phyloP scores from a whole-genome alignment of 2,888 invertebrate genomes.

The Brachyptera putata region DNA sequence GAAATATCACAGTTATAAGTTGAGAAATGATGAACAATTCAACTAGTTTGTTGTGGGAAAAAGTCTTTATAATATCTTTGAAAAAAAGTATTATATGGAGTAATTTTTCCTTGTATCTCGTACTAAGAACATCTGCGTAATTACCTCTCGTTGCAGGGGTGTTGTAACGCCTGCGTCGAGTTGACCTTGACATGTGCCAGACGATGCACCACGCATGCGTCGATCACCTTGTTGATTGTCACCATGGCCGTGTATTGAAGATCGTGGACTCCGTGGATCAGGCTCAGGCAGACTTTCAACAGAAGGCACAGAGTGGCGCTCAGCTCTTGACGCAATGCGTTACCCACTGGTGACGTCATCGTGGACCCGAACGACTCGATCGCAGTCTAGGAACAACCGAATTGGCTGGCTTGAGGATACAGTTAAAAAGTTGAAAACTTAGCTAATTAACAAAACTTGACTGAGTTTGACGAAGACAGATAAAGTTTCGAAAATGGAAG shows the following conservation, averaged over 20 bases:
- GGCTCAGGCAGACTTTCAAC: constrained; percentile 51
- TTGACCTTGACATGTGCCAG: constrained; percentile 40
- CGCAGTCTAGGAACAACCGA: constrained; percentile 41
- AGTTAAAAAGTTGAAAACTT: too few species aligned
- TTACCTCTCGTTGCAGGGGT: constrained; percentile 35
- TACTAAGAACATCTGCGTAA: too few species aligned
- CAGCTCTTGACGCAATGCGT: constrained; percentile 38
- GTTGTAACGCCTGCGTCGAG: constrained; percentile 37
- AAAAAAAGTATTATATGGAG: too few species aligned
- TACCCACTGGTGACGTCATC: constrained; percentile 13
- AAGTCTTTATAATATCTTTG: too few species aligned
- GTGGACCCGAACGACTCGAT: constrained; percentile 41
- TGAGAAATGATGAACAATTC: too few species aligned
- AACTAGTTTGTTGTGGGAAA: too few species aligned
- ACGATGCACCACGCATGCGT: constrained; percentile 46
- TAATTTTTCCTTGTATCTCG: too few species aligned
- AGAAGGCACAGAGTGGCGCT: constrained; percentile 51
- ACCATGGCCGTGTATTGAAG: constrained; percentile 58
- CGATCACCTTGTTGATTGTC: constrained; percentile 56
- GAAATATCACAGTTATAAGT: too few species aligned
- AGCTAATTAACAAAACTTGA: too few species aligned
- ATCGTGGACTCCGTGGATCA: constrained; percentile 54
- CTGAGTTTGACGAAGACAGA: too few species aligned
- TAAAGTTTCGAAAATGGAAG: too few species aligned
- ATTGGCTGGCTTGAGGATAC: too few species aligned